Evolutionary conservation across 2,888 invertebrate genomes (phyloP), one percentile per base, ranked within the genome.

Genomic region (Microplitis manilae): DNA sequence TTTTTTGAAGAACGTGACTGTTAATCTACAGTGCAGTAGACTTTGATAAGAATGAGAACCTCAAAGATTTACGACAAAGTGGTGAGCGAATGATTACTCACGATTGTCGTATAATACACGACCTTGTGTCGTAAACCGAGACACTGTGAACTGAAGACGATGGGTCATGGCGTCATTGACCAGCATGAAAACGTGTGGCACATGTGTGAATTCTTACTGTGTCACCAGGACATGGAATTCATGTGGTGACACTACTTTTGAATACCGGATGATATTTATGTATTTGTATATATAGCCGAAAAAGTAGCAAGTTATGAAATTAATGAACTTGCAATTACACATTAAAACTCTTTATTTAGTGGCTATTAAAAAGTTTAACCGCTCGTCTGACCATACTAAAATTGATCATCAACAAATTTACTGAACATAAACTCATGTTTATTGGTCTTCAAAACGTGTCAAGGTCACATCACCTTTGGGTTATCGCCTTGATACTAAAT

Each of bases 61-160:
- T 80, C 82, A 82, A 79, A 84, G 83, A 89, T 89, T 89, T 89
- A 89, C 86, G 89, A 89, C 87, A 13, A 50, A 85, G 85, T 85
- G 86, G 83, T 83, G 86, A 81, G 83, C 70, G 85, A 87, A 88
- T 88, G 89, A 90, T 89, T 87, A 87, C 86, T 86, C 84, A 86
- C 87, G 88, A 89, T 89, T 88, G 87, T 83, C 86, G 85, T 86
- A 85, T 87, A 86, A 86, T 84, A 87, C 87, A 87, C 88, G 89
- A 87, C 89, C 89, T 89, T 90, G 89, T 85, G 86, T 89, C 89
- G 86, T 90, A 89, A 89, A 89, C 83, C 70, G 64, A 62, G 61
- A 74, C 74, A 77, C 77, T 61, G 30, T 30, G 70, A 41, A 70
- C 20, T 30, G 72, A 61, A 70, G 38, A 39, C n/a, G 61, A 65